Conservation (phyloP, 1,140 invertebrate species). For the Coenobita brevimanus region DNA sequence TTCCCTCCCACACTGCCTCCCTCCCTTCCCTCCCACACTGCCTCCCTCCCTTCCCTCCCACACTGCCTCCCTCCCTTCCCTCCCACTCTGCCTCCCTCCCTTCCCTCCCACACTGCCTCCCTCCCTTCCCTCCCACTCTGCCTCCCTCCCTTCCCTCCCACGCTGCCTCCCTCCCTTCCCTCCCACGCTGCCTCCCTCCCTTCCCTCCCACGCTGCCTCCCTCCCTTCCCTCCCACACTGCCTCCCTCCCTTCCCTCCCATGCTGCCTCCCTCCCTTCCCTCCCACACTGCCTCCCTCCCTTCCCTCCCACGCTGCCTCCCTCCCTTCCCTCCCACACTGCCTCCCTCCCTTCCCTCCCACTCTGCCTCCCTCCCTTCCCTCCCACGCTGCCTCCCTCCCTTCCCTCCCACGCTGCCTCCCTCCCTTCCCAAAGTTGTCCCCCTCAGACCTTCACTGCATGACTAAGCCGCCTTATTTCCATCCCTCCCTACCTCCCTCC, state of each 20-base stretch:
- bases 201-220: background rate
- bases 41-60: too few species aligned
- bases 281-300: background rate
- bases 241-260: slow-evolving; percentile 24
- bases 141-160: too few species aligned
- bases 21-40: too few species aligned
- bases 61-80: too few species aligned
- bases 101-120: too few species aligned
- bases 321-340: background rate
- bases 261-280: background rate
- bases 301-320: background rate
- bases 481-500: background rate
- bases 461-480: background rate
- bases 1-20: too few species aligned
- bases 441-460: background rate
- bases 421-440: background rate
- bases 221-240: background rate
- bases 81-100: too few species aligned
- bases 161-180: too few species aligned
- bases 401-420: background rate
- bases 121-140: too few species aligned
- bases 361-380: background rate
- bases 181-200: too few species aligned
- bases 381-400: background rate
- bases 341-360: background rate